phyloP scores from a whole-genome alignment of 2,888 invertebrate genomes.

The Epirrita christyi region DNA sequence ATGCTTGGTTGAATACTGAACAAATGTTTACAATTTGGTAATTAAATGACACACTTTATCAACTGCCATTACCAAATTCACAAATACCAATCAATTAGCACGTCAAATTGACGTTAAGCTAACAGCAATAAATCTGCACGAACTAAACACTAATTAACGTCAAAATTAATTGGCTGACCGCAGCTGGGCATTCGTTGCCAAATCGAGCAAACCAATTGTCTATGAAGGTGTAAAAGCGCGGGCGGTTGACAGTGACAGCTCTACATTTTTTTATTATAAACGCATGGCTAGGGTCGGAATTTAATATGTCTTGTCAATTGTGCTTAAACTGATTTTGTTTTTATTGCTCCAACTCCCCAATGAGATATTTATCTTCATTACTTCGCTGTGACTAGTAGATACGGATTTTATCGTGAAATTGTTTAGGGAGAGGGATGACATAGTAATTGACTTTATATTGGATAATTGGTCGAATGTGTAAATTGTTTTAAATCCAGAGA shows the following conservation, averaged over 20 bases:
- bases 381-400: constrained; percentile 69
- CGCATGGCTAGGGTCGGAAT: constrained; percentile 47
- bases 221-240: constrained; percentile 59
- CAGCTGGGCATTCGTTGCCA: constrained; percentile 57
- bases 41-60: neutral
- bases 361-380: constrained; percentile 82
- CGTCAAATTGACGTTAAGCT: constrained; percentile 38
- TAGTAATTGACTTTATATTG: constrained; percentile 74
- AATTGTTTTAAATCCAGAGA: constrained; percentile 67
- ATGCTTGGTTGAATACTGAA: neutral
- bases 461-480: constrained; percentile 69
- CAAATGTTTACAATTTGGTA: neutral
- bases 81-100: constrained; percentile 38
- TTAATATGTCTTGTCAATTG: constrained; percentile 78
- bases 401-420: constrained; percentile 77
- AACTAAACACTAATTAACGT: constrained; percentile 54
- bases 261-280: constrained; percentile 38
- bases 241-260: constrained; percentile 73
- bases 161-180: constrained; percentile 47
- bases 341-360: constrained; percentile 72
- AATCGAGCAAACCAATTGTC: constrained; percentile 50
- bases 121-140: constrained; percentile 50
- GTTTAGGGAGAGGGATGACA: constrained; percentile 69
- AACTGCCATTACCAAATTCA: constrained; percentile 12
- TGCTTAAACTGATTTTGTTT: constrained; percentile 79